Evolutionary conservation across 2,888 invertebrate species (phyloP), one percentile per base, ranked within the genome.

Genomic region (Netelia virgata): DNA sequence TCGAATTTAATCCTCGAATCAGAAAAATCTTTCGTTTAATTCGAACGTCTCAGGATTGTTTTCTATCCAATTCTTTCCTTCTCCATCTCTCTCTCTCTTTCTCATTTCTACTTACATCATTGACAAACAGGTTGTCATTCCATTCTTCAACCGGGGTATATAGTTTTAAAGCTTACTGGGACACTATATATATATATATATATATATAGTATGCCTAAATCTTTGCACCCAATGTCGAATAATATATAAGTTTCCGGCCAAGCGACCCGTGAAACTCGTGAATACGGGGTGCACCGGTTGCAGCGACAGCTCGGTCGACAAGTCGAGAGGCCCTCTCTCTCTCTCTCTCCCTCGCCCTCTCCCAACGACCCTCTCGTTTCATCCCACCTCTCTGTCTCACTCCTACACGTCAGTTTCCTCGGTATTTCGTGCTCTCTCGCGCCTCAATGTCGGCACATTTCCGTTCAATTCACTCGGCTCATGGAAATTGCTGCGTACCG

Each of bases 251-350:
- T 91, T 92, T 90, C 88, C 90, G 89, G 88, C 84, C 85, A 90
- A 88, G 89, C 89, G 91, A 91, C 88, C 90, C 90, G 91, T 90
- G 91, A 91, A 92, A 91, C 91, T 91, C 89, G 91, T 66, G 68
- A 90, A 90, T 91, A 89, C 91, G 90, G 43, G 88, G 88, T 89
- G 90, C 91, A 90, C 90, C 91, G 90, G 91, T 90, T 90, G 90
- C 89, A 91, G 92, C 91, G 91, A 91, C 92, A 92, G 92, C 92
- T 92, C 88, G 92, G 92, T 87, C 91, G 92, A 92, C 92, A 92
- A 90, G 92, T 73, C 28, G 72, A 43, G 73, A 69, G 69, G 61
- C 23, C 47, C 61, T 77, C 76, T 66, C 77, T n/a, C 55, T 79
- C 63, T 53, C 47, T 63, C 53, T n/a, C 55, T 79, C 63, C 43